Evolutionary conservation across 2,797 vertebrate species (phyloP).

Genomic region (Spheniscus humboldti): DNA sequence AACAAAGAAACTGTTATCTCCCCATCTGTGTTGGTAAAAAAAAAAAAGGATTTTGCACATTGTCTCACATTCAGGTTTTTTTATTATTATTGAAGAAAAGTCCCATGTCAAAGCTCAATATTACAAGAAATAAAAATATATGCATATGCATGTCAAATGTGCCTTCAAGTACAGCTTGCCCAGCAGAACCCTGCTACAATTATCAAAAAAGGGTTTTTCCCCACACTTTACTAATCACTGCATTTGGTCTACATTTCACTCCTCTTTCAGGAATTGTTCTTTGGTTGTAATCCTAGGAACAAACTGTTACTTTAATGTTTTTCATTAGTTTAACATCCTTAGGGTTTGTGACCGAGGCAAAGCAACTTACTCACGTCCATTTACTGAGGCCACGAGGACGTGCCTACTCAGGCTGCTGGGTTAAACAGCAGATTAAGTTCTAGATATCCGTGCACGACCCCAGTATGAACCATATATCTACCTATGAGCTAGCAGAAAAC

Average conservation of each 20-base stretch:
- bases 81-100: not conserved
- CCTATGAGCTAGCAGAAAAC: not conserved
- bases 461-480: not conserved
- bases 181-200: not conserved
- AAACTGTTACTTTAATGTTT: not conserved
- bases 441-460: fast-evolving
- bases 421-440: not conserved
- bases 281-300: not conserved
- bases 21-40: not conserved
- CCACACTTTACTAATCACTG: not conserved
- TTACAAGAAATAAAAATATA: not conserved
- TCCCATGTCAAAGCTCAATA: not conserved
- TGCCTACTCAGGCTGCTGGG: not conserved
- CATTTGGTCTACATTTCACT: not conserved
- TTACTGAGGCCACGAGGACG: not conserved
- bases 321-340: not conserved
- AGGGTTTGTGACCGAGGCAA: not conserved
- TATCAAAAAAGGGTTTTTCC: not conserved
- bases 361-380: not conserved
- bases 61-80: not conserved
- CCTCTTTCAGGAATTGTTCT: not conserved
- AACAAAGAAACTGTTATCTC: not conserved
- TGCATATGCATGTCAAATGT: not conserved
- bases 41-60: not conserved
- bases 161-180: not conserved